Percentiles rank a stretch among this genome's conserved stretches.
phyloP scores from a whole-genome alignment of 2,113 vertebrate species.

The Tetraodon nigroviridis region DNA sequence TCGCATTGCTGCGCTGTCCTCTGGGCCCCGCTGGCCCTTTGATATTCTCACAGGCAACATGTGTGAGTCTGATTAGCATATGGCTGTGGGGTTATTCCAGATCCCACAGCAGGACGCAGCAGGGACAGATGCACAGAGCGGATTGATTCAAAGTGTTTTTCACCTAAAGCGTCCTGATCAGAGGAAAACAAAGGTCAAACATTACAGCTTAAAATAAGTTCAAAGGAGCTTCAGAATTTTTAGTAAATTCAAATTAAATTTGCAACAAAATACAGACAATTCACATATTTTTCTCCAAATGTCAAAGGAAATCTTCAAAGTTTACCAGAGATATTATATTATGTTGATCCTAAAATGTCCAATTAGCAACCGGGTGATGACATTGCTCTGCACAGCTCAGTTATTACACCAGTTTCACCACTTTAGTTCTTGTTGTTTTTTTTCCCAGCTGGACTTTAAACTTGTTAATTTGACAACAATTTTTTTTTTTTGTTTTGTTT shows the following conservation, averaged over 20 bases:
- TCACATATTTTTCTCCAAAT: not conserved
- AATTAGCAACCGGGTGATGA: too few species aligned
- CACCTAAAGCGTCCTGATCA: conserved; percentile 24
- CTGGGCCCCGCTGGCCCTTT: conserved; percentile 48
- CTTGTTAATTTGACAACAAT: too few species aligned
- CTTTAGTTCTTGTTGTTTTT: too few species aligned
- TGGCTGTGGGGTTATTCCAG: conserved; percentile 54
- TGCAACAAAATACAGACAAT: not conserved
- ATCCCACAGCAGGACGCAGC: conserved; percentile 44
- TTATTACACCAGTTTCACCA: too few species aligned
- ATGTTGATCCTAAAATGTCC: too few species aligned
- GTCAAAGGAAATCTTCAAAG: not conserved
- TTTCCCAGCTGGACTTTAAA: too few species aligned
- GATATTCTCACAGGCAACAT: conserved; percentile 62
- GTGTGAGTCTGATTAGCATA: conserved; percentile 63
- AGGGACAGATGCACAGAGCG: conserved; percentile 44
- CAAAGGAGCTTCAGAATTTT: not conserved
- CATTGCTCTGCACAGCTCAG: too few species aligned
- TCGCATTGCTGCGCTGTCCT: not conserved
- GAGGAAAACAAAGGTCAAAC: conserved; percentile 10
- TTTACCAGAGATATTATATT: not conserved
- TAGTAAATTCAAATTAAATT: not conserved
- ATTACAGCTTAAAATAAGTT: conserved; percentile 1
- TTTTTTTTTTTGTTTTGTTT: too few species aligned
- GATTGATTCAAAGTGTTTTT: conserved; percentile 56